Evolutionary conservation across 2,113 vertebrate species (phyloP).

Genomic region (Acanthisitta chloris): DNA sequence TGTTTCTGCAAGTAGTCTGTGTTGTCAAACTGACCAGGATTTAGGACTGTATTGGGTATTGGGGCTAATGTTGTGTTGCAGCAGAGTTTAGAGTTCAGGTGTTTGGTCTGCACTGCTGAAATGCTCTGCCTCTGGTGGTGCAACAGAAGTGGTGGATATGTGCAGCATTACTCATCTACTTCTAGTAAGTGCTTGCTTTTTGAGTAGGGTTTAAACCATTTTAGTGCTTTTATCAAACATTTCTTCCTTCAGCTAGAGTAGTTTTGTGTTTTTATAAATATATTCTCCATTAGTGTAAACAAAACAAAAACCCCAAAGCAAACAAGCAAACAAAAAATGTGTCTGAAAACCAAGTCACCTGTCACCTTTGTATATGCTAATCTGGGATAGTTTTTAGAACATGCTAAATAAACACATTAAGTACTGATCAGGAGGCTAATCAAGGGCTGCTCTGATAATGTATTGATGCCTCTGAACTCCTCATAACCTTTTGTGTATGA

Average conservation of each 20-base stretch:
- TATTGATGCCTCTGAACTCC: background rate
- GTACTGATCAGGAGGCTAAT: background rate
- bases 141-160: background rate
- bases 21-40: background rate
- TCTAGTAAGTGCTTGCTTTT: background rate
- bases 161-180: background rate
- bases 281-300: background rate
- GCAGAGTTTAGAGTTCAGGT: background rate
- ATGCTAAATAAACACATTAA: background rate
- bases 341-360: background rate
- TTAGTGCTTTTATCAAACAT: background rate
- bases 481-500: background rate
- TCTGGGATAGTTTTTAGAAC: background rate
- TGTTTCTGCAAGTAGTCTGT: background rate
- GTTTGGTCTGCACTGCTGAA: background rate
- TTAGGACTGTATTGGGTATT: background rate
- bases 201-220: background rate
- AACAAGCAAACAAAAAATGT: background rate
- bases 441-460: background rate
- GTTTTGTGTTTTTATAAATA: background rate
- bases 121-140: background rate
- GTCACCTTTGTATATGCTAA: background rate
- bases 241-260: background rate
- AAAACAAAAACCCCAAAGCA: background rate
- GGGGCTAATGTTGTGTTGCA: background rate